Percentiles rank a stretch among this genome's conserved stretches.
These are phyloP conservation scores for Neogobius melanostomus DNA, from an alignment of 2,113 vertebrate species.

Conservation along the genomic window DNA sequence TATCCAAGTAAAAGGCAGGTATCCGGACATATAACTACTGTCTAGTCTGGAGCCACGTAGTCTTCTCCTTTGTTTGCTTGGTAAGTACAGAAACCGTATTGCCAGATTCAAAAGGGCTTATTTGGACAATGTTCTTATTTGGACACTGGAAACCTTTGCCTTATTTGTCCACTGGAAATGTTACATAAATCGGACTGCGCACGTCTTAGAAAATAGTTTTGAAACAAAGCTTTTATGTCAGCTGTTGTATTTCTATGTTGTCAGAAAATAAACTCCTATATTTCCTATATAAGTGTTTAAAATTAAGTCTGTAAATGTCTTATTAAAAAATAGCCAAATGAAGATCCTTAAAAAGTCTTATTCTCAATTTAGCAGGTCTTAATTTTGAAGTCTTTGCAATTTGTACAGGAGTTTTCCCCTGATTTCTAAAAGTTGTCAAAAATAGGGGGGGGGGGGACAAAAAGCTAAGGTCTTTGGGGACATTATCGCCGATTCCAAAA, in stretches of 20 bases:
- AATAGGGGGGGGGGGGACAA: background rate
- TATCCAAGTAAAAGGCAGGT: too few relatives aligned
- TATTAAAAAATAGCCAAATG: too few relatives aligned
- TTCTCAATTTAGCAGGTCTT: too few relatives aligned
- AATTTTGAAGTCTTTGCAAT: too few relatives aligned
- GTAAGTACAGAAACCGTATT: slow-evolving; percentile 1
- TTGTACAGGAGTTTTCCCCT: too few relatives aligned
- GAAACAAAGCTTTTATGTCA: too few relatives aligned
- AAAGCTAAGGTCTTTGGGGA: background rate
- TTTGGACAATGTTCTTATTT: slow-evolving; percentile 64
- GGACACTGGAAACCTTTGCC: slow-evolving; percentile 41
- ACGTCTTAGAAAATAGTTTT: background rate
- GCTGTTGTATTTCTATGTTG: too few relatives aligned
- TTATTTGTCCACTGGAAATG: background rate
- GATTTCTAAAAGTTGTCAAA: background rate
- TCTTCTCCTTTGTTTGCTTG: background rate
- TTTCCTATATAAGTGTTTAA: too few relatives aligned
- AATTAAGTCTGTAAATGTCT: too few relatives aligned
- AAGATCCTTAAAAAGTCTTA: too few relatives aligned
- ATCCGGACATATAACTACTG: background rate
- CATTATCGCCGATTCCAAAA: slow-evolving; percentile 3
- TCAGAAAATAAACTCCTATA: too few relatives aligned
- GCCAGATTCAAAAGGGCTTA: slow-evolving; percentile 34
- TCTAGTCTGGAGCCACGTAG: background rate
- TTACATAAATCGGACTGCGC: background rate